Conservation (phyloP, 64 coral and sea anemone genomes). For the Pocillopora damicornis region DNA sequence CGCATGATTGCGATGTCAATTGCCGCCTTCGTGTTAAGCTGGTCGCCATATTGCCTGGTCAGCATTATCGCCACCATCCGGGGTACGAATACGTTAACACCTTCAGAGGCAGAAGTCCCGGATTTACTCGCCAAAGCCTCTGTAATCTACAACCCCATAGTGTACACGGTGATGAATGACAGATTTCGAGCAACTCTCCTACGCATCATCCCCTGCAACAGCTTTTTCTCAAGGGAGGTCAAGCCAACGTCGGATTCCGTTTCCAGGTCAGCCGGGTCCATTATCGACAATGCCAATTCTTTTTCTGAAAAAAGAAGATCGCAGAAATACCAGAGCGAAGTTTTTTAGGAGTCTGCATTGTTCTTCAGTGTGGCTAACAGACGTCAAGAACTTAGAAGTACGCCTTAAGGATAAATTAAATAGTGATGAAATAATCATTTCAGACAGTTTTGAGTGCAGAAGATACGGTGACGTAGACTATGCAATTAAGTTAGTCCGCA, state of each 20-base stretch:
- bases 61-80: slow-evolving; percentile 43
- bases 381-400: no score
- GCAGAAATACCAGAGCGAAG: no score
- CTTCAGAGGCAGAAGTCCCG: slow-evolving; percentile 45
- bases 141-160: slow-evolving; percentile 67
- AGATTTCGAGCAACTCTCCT: slow-evolving; percentile 16
- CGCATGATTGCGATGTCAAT: slow-evolving; percentile 42
- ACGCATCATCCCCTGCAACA: not conserved
- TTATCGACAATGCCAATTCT: not conserved
- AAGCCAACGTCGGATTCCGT: not conserved
- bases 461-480: no score
- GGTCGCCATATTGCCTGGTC: slow-evolving; percentile 72
- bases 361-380: no score
- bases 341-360: no score
- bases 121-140: slow-evolving; percentile 72
- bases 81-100: slow-evolving; percentile 3
- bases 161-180: slow-evolving; percentile 48
- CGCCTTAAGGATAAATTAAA: no score
- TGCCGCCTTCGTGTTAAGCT: slow-evolving; percentile 58
- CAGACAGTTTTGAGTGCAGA: no score
- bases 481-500: no score
- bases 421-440: no score
- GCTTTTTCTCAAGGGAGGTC: not conserved
- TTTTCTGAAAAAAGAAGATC: not conserved
- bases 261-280: not conserved